Percentiles rank a stretch among this genome's conserved stretches.
Evolutionary conservation across 1,140 invertebrate genomes (phyloP).

Genomic region (Rhizoglyphus robini): DNA sequence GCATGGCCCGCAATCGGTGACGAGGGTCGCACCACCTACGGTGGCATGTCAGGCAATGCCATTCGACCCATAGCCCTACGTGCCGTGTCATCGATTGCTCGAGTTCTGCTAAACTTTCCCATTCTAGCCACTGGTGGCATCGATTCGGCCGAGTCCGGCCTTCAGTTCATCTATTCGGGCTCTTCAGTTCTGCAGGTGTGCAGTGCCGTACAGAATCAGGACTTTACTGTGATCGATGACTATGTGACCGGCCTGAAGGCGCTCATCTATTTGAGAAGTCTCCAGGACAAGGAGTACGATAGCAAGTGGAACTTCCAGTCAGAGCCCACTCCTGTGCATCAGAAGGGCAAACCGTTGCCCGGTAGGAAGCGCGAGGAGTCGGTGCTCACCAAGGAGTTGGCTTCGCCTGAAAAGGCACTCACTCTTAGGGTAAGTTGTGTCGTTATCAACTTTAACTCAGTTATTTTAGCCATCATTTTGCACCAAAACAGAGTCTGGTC

Average conservation of each 20-base stretch:
- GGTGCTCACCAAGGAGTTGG: background rate
- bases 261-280: conserved; percentile 63
- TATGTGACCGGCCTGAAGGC: conserved; percentile 80
- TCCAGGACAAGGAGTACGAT: conserved; percentile 42
- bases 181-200: conserved; percentile 83
- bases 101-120: conserved; percentile 66
- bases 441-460: background rate
- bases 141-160: conserved; percentile 79
- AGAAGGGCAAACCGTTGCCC: conserved; percentile 74
- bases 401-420: background rate
- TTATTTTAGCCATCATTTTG: background rate
- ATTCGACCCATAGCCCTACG: conserved; percentile 79
- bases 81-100: conserved; percentile 72
- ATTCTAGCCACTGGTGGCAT: conserved; percentile 90
- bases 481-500: too few relatives aligned
- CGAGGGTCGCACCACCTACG: conserved; percentile 75
- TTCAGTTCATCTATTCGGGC: conserved; percentile 84
- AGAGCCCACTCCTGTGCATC: conserved; percentile 69
- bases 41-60: conserved; percentile 89
- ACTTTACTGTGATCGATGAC: conserved; percentile 87
- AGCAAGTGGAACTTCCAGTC: conserved; percentile 76
- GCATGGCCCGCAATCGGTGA: conserved; percentile 83
- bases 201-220: conserved; percentile 95
- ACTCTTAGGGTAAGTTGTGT: background rate
- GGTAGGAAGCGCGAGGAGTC: conserved; percentile 50